Conservation (phyloP, 1,140 invertebrate genomes). For the Drosophila bocqueti region DNA sequence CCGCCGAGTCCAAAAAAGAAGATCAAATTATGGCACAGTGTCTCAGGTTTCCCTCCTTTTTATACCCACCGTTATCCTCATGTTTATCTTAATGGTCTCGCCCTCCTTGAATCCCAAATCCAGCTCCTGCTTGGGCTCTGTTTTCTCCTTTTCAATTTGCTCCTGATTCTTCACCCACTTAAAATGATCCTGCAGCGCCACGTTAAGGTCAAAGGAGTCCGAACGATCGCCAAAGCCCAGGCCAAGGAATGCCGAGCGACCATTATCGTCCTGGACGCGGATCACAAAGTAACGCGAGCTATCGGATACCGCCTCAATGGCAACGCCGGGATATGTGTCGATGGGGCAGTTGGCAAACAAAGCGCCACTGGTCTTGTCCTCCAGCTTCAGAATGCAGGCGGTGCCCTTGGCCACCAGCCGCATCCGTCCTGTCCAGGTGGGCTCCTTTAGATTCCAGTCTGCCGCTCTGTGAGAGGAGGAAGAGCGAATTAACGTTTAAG, state of each 20-base stretch:
- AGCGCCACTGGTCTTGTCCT: constrained; percentile 97
- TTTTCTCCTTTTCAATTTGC: constrained; percentile 93
- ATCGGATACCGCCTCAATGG: constrained; percentile 98
- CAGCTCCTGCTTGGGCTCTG: constrained; percentile 91
- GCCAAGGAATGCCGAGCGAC: constrained; percentile 98
- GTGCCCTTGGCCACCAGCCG: constrained; percentile 95
- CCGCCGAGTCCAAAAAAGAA: no score
- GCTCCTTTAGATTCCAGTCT: constrained; percentile 98
- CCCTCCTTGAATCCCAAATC: constrained; percentile 99
- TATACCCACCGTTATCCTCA: constrained; percentile 95
- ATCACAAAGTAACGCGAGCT: constrained; percentile 99
- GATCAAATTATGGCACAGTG: neutral
- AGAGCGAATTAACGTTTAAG: neutral
- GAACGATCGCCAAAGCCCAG: constrained; percentile 98
- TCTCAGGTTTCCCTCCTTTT: neutral
- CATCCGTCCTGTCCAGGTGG: constrained; percentile 98
- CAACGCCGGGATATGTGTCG: constrained; percentile 96
- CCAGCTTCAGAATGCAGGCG: constrained; percentile 95
- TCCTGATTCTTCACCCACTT: constrained; percentile 98
- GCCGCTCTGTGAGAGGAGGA: constrained; percentile 91
- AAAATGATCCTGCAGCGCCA: constrained; percentile 99
- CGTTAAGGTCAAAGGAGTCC: constrained; percentile 99
- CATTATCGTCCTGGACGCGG: constrained; percentile 97
- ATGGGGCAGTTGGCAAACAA: constrained; percentile 99
- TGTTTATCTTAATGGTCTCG: constrained; percentile 99